These are phyloP conservation scores for Eulemur coronatus DNA, from an alignment of 2,797 vertebrate genomes.

Conservation along the genomic window DNA sequence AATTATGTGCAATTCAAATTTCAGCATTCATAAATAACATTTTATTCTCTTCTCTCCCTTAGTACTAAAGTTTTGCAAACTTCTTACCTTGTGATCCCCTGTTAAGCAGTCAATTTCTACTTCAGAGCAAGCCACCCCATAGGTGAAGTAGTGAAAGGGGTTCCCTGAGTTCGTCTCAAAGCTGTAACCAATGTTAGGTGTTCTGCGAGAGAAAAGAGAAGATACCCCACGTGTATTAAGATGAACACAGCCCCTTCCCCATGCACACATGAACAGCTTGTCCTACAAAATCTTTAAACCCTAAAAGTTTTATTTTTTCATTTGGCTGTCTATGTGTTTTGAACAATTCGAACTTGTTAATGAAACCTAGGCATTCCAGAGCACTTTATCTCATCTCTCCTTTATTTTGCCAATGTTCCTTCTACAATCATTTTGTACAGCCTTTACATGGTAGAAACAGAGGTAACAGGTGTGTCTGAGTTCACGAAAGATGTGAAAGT, in stretches of 20 bases:
- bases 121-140: constrained; percentile 94
- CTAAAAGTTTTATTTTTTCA: neutral
- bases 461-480: neutral
- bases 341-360: neutral
- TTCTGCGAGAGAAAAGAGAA: constrained; percentile 83
- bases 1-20: neutral
- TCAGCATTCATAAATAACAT: neutral
- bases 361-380: neutral
- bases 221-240: neutral
- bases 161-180: constrained; percentile 91
- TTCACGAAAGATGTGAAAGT: accelerated
- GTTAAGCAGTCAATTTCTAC: constrained; percentile 98
- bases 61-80: neutral
- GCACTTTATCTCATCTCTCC: neutral
- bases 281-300: neutral
- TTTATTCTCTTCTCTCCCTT: neutral
- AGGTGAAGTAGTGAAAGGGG: constrained; percentile 92
- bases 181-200: constrained; percentile 90
- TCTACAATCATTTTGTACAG: neutral
- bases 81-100: constrained; percentile 93
- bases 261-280: neutral
- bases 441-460: accelerated
- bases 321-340: neutral
- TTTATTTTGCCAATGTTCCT: neutral
- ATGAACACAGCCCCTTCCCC: neutral